These are phyloP conservation scores for Lepidurus couesii DNA, from an alignment of 1,140 invertebrate species.

Conservation along the genomic window DNA sequence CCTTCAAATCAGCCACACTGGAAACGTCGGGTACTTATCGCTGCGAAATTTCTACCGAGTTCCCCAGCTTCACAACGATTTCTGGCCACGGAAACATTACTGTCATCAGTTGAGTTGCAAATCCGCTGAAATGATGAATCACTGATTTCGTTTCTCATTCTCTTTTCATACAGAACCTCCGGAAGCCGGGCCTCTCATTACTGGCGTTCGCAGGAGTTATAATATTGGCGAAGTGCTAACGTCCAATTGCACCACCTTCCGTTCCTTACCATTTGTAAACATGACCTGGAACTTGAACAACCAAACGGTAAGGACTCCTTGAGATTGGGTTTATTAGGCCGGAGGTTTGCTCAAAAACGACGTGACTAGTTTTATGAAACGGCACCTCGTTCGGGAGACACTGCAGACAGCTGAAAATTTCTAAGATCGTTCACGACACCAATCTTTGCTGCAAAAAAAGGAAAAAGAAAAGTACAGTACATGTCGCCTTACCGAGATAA, in stretches of 20 bases:
- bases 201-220: conserved; percentile 26
- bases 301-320: neutral
- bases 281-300: conserved; percentile 2
- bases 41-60: conserved; percentile 32
- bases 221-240: conserved; percentile 25
- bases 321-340: neutral
- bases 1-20: conserved; percentile 26
- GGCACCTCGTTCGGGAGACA: too few species aligned
- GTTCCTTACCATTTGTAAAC: neutral
- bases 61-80: conserved; percentile 28
- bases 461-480: too few species aligned
- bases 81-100: conserved; percentile 28
- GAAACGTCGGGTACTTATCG: conserved; percentile 27
- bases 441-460: too few species aligned
- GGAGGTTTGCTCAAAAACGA: neutral
- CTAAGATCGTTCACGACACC: too few species aligned
- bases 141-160: neutral
- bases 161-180: conserved; percentile 23
- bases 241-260: conserved; percentile 28
- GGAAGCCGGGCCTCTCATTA: conserved; percentile 29
- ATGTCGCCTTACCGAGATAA: too few species aligned
- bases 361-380: too few species aligned
- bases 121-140: neutral
- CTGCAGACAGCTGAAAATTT: too few species aligned
- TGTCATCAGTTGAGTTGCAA: conserved; percentile 26